These are phyloP conservation scores for Camptogramma bilineatum DNA, from an alignment of 2,888 invertebrate genomes.

Conservation along the genomic window DNA sequence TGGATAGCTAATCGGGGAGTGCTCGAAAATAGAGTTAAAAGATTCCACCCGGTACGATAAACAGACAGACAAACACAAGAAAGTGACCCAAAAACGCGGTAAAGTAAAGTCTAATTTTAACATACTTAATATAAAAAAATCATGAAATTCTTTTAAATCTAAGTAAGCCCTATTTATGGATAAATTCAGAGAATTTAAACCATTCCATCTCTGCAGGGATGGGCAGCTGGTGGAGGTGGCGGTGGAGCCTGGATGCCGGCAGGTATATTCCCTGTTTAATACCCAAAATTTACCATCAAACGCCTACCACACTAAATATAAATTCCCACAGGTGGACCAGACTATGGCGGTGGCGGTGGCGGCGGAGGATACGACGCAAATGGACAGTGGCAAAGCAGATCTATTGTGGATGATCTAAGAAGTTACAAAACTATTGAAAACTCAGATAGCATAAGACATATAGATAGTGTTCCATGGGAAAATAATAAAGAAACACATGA, in stretches of 20 bases:
- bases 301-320: constrained; percentile 41
- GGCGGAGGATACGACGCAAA: constrained; percentile 75
- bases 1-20: too few relatives aligned
- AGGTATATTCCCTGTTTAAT: constrained; percentile 73
- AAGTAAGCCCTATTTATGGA: too few relatives aligned
- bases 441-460: constrained; percentile 53
- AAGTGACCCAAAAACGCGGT: too few relatives aligned
- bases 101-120: too few relatives aligned
- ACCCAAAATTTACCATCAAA: constrained; percentile 17
- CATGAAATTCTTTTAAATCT: too few relatives aligned
- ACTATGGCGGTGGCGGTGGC: constrained; percentile 58
- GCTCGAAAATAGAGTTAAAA: too few relatives aligned
- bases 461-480: constrained; percentile 3
- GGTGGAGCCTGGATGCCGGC: constrained; percentile 81
- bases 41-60: too few relatives aligned
- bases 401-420: constrained; percentile 57
- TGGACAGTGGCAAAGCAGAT: constrained; percentile 80
- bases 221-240: constrained; percentile 74
- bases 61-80: too few relatives aligned
- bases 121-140: too few relatives aligned
- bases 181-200: too few relatives aligned
- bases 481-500: constrained; percentile 4
- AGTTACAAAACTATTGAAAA: constrained; percentile 52
- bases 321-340: constrained; percentile 71
- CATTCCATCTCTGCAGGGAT: constrained; percentile 56